Conservation (phyloP, 2,888 invertebrate genomes). For the Plebejus argus region DNA sequence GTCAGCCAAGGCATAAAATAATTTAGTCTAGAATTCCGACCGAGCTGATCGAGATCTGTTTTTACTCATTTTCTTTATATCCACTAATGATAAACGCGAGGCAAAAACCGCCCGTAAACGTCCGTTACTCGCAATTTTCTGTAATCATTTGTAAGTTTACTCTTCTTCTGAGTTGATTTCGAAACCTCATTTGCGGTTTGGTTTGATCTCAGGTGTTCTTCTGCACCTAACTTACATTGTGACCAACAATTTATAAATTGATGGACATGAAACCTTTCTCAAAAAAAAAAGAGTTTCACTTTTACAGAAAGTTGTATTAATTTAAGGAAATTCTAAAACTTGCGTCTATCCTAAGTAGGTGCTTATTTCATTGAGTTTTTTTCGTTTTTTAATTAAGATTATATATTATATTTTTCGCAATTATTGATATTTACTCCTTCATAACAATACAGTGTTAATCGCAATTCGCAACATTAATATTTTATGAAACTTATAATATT, state of each 20-base stretch:
- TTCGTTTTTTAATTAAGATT: no score
- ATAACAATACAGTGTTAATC: no score
- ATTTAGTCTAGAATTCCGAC: neutral
- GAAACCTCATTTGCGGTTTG: slow-evolving; percentile 71
- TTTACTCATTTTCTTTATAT: slow-evolving; percentile 30
- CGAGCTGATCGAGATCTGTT: slow-evolving; percentile 18
- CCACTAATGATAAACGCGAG: slow-evolving; percentile 51
- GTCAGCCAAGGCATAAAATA: neutral
- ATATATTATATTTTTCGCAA: no score
- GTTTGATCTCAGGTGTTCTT: slow-evolving; percentile 63
- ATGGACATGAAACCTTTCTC: neutral
- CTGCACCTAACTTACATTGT: slow-evolving; percentile 48
- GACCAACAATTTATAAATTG: slow-evolving; percentile 40
- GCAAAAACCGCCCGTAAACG: slow-evolving; percentile 56
- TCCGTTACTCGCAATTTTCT: slow-evolving; percentile 70
- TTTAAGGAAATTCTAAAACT: no score
- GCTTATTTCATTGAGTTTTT: no score
- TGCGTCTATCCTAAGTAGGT: no score
- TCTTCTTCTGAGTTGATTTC: slow-evolving; percentile 56
- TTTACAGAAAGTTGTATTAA: no score
- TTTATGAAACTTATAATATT: no score
- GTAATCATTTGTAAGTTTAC: slow-evolving; percentile 68
- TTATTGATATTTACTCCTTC: no score
- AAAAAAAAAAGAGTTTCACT: no score
- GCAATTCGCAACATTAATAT: no score